These are phyloP conservation scores for Euwallacea fornicatus DNA, from an alignment of 1,140 invertebrate species.

Conservation along the genomic window DNA sequence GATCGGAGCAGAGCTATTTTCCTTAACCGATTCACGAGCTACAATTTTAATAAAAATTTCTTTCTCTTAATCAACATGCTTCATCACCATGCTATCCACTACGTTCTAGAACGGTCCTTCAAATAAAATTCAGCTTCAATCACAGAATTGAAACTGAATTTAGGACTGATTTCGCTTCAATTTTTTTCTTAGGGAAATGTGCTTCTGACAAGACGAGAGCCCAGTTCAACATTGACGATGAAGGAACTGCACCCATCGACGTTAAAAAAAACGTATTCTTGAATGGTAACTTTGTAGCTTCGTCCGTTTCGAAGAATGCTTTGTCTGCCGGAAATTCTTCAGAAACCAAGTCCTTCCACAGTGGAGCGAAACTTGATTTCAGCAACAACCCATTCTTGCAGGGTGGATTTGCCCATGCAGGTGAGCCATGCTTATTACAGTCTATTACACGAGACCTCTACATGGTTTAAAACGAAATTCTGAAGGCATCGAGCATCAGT, in stretches of 20 bases:
- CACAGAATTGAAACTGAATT: too few species aligned
- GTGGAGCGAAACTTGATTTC: conserved; percentile 28
- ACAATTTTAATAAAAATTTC: background rate
- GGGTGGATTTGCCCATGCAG: conserved; percentile 38
- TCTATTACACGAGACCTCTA: too few species aligned
- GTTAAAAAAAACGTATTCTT: conserved; percentile 50
- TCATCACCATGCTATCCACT: too few species aligned
- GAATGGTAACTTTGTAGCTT: conserved; percentile 36
- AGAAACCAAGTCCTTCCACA: conserved; percentile 17
- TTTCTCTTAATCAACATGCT: background rate
- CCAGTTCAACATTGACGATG: conserved; percentile 23
- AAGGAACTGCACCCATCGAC: conserved; percentile 40
- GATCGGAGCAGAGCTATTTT: background rate
- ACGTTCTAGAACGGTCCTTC: too few species aligned
- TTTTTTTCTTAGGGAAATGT: conserved; percentile 25
- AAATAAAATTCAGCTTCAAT: too few species aligned
- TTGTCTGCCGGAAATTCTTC: background rate
- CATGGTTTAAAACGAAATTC: too few species aligned
- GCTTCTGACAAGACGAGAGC: conserved; percentile 27
- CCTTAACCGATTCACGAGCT: background rate
- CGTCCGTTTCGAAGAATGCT: background rate
- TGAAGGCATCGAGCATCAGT: too few species aligned
- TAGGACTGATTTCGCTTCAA: background rate
- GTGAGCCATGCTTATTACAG: conserved; percentile 23
- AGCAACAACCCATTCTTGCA: conserved; percentile 37